A percentile compares a stretch with the other conserved stretches of the same genome.
Conservation (phyloP, 2,113 vertebrate species). For the Gymnarchus niloticus region DNA sequence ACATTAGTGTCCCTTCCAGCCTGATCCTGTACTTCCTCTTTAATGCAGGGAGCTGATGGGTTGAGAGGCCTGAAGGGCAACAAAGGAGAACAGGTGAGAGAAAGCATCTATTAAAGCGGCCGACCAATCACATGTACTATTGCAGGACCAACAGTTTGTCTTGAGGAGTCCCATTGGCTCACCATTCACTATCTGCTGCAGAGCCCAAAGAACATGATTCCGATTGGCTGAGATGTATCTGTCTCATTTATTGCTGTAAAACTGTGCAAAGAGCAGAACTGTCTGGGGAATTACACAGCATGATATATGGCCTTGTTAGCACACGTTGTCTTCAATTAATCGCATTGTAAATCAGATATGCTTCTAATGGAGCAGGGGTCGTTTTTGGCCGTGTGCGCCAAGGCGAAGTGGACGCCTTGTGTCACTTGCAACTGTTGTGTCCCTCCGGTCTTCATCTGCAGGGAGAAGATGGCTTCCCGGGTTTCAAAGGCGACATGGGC, state of each 20-base stretch:
- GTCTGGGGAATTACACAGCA: background rate
- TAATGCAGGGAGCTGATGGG: constrained; percentile 77
- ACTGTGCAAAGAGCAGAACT: background rate
- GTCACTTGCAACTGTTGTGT: background rate
- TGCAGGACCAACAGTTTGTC: no score
- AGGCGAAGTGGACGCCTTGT: background rate
- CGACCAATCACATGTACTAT: background rate
- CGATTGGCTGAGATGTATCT: background rate
- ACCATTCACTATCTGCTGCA: background rate
- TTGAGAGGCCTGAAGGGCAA: constrained; percentile 79
- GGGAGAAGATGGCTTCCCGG: constrained; percentile 89
- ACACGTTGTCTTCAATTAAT: background rate
- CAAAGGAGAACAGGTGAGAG: constrained; percentile 83
- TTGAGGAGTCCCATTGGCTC: background rate
- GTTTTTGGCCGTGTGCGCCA: background rate
- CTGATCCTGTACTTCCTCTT: constrained; percentile 30
- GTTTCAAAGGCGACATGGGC: constrained; percentile 83
- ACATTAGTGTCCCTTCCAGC: background rate
- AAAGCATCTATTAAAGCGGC: background rate
- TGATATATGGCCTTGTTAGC: background rate
- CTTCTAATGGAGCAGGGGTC: background rate
- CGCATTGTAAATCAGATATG: background rate
- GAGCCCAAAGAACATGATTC: background rate
- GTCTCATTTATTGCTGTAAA: background rate
- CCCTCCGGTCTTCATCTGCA: constrained; percentile 39